Conservation (phyloP, 2,888 invertebrate species). For the Neoascia interrupta region DNA sequence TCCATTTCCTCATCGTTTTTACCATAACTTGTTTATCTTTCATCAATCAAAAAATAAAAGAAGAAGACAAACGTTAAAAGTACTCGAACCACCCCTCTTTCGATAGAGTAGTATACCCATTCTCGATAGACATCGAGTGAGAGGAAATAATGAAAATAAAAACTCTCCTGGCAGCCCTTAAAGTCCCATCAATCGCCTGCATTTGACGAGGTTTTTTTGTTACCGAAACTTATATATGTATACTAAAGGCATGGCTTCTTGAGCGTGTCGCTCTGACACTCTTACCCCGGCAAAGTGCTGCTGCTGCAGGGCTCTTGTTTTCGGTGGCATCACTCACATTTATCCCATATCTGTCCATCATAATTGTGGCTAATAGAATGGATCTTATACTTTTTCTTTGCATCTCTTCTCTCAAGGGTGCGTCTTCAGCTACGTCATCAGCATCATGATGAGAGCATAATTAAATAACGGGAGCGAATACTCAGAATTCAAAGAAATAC, state of each 20-base stretch:
- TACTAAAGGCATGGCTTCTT: conserved; percentile 12
- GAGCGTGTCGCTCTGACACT: no score
- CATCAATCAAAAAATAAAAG: conserved; percentile 56
- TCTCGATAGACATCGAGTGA: conserved; percentile 2
- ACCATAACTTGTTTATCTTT: conserved; percentile 67
- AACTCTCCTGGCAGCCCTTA: conserved; percentile 57
- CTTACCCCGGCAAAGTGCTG: conserved; percentile 6
- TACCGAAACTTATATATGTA: conserved; percentile 23
- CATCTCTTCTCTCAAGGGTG: conserved; percentile 16
- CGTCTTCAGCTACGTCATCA: background rate
- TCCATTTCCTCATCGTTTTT: conserved; percentile 37
- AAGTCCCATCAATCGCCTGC: conserved; percentile 62
- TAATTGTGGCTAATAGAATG: conserved; percentile 65
- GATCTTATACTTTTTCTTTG: conserved; percentile 22
- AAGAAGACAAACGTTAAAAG: conserved; percentile 29
- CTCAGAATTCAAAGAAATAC: no score
- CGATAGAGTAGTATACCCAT: conserved; percentile 31
- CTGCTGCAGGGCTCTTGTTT: background rate
- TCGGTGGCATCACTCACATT: conserved; percentile 53
- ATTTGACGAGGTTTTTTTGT: conserved; percentile 49
- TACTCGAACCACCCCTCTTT: conserved; percentile 47
- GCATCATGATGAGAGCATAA: conserved; percentile 9
- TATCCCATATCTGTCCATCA: conserved; percentile 69
- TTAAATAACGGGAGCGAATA: conserved; percentile 58
- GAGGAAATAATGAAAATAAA: conserved; percentile 2